phyloP scores from a whole-genome alignment of 2,113 vertebrate species.

The Hipposideros armiger region DNA sequence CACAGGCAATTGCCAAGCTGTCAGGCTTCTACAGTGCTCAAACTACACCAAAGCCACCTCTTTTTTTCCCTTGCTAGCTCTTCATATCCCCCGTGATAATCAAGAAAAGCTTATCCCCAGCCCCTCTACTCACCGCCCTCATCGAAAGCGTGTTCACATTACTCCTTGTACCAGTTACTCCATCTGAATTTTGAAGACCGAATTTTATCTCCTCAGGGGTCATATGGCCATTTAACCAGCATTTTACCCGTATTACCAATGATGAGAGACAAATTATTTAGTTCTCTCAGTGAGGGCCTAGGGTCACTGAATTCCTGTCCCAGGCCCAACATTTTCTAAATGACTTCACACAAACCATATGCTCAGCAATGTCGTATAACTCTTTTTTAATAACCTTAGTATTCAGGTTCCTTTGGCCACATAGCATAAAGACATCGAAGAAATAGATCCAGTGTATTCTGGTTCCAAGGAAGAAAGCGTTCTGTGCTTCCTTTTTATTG shows the following conservation, averaged over 20 bases:
- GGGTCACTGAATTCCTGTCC: not conserved
- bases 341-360: not conserved
- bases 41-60: not conserved
- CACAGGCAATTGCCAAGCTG: not conserved
- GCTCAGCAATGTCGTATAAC: not conserved
- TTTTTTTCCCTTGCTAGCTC: not conserved
- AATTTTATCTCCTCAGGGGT: not conserved
- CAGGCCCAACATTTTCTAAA: conserved; percentile 11
- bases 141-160: not conserved
- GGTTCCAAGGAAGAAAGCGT: conserved; percentile 21
- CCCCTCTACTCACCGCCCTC: not conserved
- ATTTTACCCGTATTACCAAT: not conserved
- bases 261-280: not conserved
- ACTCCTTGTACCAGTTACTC: not conserved
- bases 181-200: not conserved
- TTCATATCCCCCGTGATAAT: not conserved
- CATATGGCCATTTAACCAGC: not conserved
- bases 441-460: conserved; percentile 16
- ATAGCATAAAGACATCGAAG: conserved; percentile 25
- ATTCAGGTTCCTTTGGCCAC: not conserved
- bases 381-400: not conserved
- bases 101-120: not conserved
- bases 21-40: conserved; percentile 3
- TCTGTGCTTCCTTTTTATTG: not conserved
- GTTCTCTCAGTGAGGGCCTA: not conserved